Conservation (phyloP, 2,888 invertebrate species). For the Caprella mutica region DNA sequence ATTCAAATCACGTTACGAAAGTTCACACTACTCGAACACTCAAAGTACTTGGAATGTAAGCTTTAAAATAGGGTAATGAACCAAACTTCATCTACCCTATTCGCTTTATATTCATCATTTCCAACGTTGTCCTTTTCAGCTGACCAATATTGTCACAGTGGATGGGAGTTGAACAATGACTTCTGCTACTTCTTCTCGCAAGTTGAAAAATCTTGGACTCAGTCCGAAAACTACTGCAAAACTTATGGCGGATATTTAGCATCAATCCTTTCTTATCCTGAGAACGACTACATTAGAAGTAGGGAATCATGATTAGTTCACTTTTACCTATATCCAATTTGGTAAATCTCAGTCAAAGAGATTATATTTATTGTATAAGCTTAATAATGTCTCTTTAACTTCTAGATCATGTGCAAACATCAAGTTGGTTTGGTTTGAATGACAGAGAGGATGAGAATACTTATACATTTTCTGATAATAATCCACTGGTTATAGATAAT, state of each 20-base stretch:
- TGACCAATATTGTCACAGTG: background rate
- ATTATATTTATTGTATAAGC: too few species aligned
- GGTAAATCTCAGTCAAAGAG: too few species aligned
- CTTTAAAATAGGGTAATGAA: too few species aligned
- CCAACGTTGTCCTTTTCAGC: background rate
- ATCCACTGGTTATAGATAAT: background rate
- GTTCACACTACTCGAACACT: too few species aligned
- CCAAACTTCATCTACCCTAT: too few species aligned
- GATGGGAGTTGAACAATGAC: slow-evolving; percentile 12
- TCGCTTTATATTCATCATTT: too few species aligned
- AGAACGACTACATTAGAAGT: slow-evolving; percentile 15
- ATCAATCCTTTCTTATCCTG: slow-evolving; percentile 15
- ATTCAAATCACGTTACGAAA: too few species aligned
- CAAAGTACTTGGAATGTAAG: too few species aligned
- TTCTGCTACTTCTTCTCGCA: slow-evolving; percentile 13
- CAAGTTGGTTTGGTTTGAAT: slow-evolving; percentile 14
- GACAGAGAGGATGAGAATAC: background rate
- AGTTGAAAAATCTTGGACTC: slow-evolving; percentile 15
- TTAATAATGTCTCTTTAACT: background rate
- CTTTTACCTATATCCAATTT: too few species aligned
- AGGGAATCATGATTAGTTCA: too few species aligned
- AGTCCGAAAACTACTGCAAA: background rate
- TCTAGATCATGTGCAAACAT: background rate
- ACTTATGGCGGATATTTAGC: background rate
- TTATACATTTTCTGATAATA: slow-evolving; percentile 13